Conservation (phyloP, 2,113 vertebrate species). For the Numida meleagris region DNA sequence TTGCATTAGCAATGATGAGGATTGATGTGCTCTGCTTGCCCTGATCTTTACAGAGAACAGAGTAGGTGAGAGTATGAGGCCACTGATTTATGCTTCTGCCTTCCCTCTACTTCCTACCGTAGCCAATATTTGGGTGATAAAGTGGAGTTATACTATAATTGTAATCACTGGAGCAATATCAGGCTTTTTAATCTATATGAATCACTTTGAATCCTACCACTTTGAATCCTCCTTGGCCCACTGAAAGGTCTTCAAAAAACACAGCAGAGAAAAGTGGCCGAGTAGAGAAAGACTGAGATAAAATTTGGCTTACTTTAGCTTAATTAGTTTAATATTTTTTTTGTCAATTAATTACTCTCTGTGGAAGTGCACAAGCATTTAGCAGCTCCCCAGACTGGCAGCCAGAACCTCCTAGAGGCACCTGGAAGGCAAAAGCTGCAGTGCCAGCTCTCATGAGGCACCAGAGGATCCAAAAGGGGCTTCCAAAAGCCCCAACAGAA, state of each 20-base stretch:
- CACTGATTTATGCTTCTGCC: not conserved
- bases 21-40: not conserved
- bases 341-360: not conserved
- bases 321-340: not conserved
- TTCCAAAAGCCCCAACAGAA: not conserved
- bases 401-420: not conserved
- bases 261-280: not conserved
- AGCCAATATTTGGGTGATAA: not conserved
- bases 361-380: not conserved
- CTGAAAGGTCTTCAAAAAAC: too few relatives aligned
- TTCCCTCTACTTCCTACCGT: not conserved
- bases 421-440: not conserved
- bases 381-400: not conserved
- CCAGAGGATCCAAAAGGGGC: not conserved
- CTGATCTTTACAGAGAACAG: not conserved
- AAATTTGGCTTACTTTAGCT: not conserved
- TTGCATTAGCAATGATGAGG: not conserved
- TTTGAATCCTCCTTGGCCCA: too few relatives aligned
- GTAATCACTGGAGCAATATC: not conserved
- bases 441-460: not conserved
- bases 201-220: not conserved
- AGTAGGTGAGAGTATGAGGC: not conserved
- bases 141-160: not conserved
- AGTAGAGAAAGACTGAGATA: not conserved
- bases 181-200: not conserved